phyloP scores from a whole-genome alignment of 2,113 vertebrate species.

The Perca fluviatilis region DNA sequence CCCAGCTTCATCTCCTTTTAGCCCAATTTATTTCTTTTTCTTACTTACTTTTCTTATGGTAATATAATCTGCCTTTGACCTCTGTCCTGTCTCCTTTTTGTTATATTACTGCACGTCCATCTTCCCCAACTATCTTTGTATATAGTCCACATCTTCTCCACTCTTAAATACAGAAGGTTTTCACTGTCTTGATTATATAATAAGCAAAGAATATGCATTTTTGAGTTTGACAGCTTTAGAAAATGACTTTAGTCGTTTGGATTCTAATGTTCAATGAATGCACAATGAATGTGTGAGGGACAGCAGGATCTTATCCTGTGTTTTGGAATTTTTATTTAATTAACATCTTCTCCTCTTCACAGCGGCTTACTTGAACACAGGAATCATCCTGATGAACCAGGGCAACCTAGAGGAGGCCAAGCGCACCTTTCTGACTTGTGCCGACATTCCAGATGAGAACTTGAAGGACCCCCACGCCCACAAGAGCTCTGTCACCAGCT shows the following conservation, averaged over 20 bases:
- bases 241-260: neutral
- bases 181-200: neutral
- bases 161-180: neutral
- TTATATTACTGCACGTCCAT: neutral
- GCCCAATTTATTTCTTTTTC: neutral
- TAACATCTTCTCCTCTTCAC: neutral
- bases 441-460: slow-evolving; percentile 98
- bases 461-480: slow-evolving; percentile 98
- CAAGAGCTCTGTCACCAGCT: slow-evolving; percentile 98
- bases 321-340: neutral
- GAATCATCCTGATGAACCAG: slow-evolving; percentile 98
- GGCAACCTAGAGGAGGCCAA: slow-evolving; percentile 94
- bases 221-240: neutral
- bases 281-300: neutral
- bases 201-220: neutral
- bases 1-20: neutral
- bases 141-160: neutral
- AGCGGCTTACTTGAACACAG: slow-evolving; percentile 99
- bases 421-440: slow-evolving; percentile 94
- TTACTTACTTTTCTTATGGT: slow-evolving; percentile 4
- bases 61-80: slow-evolving; percentile 1
- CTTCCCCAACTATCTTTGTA: neutral
- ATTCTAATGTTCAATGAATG: neutral
- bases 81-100: neutral
- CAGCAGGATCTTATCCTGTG: neutral